Evolutionary conservation across 1,140 invertebrate genomes (phyloP).

Genomic region (Dendrolimus punctatus): DNA sequence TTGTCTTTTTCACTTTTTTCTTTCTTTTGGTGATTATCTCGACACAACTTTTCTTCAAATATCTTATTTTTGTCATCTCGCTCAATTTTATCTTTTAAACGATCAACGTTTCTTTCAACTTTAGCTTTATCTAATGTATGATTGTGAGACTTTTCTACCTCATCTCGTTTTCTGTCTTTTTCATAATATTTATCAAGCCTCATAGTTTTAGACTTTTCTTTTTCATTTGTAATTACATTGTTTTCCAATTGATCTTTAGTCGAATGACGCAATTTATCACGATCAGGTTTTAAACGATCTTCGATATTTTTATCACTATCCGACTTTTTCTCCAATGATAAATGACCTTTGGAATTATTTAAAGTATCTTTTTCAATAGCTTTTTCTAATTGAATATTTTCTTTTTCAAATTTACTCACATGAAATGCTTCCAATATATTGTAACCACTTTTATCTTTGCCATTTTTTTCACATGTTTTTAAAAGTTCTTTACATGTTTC

Average conservation of each 20-base stretch:
- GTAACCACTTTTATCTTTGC: conserved; percentile 32
- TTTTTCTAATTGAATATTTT: conserved; percentile 48
- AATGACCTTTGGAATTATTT: conserved; percentile 15
- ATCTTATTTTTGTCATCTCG: conserved; percentile 50
- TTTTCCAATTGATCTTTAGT: conserved; percentile 55
- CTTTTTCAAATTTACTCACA: conserved; percentile 36
- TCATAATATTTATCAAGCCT: conserved; percentile 44
- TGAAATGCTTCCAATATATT: conserved; percentile 22
- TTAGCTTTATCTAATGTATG: conserved; percentile 47
- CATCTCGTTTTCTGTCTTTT: conserved; percentile 67
- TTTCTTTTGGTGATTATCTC: conserved; percentile 52
- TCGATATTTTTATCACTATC: conserved; percentile 45
- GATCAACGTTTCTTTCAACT: conserved; percentile 40
- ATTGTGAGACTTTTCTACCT: conserved; percentile 54
- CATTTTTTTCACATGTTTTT: conserved; percentile 26
- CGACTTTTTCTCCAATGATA: conserved; percentile 28
- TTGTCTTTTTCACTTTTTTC: conserved; percentile 50
- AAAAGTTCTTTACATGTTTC: conserved; percentile 24
- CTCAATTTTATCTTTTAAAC: conserved; percentile 52
- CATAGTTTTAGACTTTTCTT: conserved; percentile 41
- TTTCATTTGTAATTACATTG: conserved; percentile 62
- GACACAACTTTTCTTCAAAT: conserved; percentile 40
- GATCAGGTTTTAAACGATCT: conserved; percentile 41
- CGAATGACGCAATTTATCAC: conserved; percentile 30
- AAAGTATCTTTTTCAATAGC: conserved; percentile 34